Evolutionary conservation across 2,113 vertebrate species (phyloP), one percentile per base, ranked within the genome.

Genomic region (Phaethon lepturus): DNA sequence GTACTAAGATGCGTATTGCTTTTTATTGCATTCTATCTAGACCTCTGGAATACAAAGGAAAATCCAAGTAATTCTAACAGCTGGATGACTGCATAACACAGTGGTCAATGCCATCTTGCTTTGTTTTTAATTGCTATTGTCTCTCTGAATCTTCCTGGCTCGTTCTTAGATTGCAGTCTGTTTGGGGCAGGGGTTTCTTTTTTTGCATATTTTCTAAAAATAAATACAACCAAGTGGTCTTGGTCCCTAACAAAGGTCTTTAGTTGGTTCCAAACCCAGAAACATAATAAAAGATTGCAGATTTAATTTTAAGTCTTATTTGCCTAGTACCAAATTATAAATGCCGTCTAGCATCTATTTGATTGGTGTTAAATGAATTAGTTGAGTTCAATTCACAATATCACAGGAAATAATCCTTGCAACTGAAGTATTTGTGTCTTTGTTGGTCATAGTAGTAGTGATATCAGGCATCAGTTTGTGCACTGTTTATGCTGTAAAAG

Each of bases 1-100:
- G 4, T 58, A 69, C 29, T 60, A 26, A 69, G 58, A 52, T 45
- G 0, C 12, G 14, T 67, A 2, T 45, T 71, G 23, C 1, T 62
- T 66, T 82, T 85, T 75, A 12, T 71, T 82, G 35, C 3, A 3
- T 64, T 60, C 7, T 75, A 0, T 40, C 17, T 76, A 73, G 17
- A 69, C 13, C 12, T 78, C 26, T 28, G 55, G 14, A 76, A 53
- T 63, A 58, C 53, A 40, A 45, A 50, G 22, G 38, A 71, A 74
- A 80, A 73, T 59, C 35, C 31, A 71, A 19, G 15, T 90, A 75
- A 26, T 86, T 66, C 14, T 35, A 17, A 53, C 17, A 55, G 28
- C 24, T 23, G 40, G 42, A 19, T 82, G 49, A 74, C 26, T 17
- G 8, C 3, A 1, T 66, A 22, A 59, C 17, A n/a, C 0, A 0